Conservation (phyloP, 1,140 invertebrate species). For the Ooceraea biroi region DNA sequence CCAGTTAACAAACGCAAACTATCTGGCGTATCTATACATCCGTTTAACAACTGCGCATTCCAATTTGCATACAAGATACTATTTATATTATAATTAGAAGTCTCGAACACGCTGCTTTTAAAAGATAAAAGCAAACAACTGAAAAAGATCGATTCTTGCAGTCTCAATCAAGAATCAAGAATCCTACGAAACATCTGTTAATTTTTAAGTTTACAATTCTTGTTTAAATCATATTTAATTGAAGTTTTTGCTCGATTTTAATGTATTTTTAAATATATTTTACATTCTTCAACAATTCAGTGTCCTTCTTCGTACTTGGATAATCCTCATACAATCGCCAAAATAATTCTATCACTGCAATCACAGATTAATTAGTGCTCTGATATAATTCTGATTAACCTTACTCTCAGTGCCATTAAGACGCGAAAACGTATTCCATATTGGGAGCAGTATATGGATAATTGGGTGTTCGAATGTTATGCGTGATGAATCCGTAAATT, state of each 20-base stretch:
- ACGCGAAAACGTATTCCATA: conserved; percentile 33
- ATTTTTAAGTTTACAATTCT: neutral
- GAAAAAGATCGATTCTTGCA: too few species aligned
- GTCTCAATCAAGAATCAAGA: too few species aligned
- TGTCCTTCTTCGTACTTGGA: neutral
- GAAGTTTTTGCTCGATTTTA: too few species aligned
- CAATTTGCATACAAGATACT: neutral
- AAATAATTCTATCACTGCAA: neutral
- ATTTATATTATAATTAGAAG: neutral
- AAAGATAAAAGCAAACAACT: too few species aligned
- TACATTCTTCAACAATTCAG: too few species aligned
- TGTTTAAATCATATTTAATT: too few species aligned
- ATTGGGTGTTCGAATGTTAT: conserved; percentile 52
- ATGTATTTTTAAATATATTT: too few species aligned
- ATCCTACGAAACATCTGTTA: neutral
- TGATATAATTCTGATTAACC: conserved; percentile 48
- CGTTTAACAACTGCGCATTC: neutral
- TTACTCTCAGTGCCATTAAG: conserved; percentile 33
- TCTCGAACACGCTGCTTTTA: too few species aligned
- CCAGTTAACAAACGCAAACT: conserved; percentile 11
- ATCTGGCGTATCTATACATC: neutral
- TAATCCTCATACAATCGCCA: neutral
- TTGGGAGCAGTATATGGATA: conserved; percentile 27
- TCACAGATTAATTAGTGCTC: conserved; percentile 1
- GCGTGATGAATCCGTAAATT: conserved; percentile 54